Conservation (phyloP, 2,888 invertebrate species). For the Cerastis rubricosa region DNA sequence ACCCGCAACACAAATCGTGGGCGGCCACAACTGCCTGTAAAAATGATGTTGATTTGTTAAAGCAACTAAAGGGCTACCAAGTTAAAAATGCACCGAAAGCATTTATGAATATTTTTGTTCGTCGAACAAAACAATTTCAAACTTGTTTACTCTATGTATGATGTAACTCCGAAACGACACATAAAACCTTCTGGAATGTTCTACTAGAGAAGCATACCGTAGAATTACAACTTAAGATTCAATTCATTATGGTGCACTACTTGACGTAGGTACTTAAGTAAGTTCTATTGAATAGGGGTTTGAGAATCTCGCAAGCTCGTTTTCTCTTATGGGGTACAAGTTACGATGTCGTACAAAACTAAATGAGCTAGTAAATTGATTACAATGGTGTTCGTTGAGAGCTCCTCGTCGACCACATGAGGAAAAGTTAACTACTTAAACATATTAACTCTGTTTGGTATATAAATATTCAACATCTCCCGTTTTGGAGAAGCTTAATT, state of each 20-base stretch:
- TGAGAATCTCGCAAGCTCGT: conserved; percentile 7
- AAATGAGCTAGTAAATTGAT: conserved; percentile 28
- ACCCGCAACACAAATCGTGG: conserved; percentile 32
- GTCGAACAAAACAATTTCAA: not conserved
- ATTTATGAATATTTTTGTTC: conserved; percentile 21
- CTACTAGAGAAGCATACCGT: not conserved
- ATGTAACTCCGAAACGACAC: not conserved
- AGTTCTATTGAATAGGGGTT: not conserved
- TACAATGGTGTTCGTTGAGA: conserved; percentile 5
- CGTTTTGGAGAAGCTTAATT: not conserved
- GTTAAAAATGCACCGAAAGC: conserved; percentile 2
- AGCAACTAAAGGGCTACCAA: conserved; percentile 21
- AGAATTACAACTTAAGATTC: not conserved
- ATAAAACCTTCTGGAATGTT: conserved; percentile 10
- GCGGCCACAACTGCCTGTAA: conserved; percentile 26
- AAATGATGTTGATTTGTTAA: conserved; percentile 41
- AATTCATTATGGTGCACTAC: conserved; percentile 17
- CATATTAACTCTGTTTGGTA: not conserved
- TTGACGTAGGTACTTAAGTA: conserved; percentile 5
- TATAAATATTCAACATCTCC: not conserved
- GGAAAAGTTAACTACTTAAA: not conserved
- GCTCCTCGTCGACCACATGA: not conserved
- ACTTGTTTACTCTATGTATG: not conserved
- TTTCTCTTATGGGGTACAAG: not conserved
- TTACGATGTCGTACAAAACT: conserved; percentile 11